A percentile compares a stretch with the other conserved stretches of the same genome.
Conservation (phyloP, 2,888 invertebrate species). For the Sipha maydis region DNA sequence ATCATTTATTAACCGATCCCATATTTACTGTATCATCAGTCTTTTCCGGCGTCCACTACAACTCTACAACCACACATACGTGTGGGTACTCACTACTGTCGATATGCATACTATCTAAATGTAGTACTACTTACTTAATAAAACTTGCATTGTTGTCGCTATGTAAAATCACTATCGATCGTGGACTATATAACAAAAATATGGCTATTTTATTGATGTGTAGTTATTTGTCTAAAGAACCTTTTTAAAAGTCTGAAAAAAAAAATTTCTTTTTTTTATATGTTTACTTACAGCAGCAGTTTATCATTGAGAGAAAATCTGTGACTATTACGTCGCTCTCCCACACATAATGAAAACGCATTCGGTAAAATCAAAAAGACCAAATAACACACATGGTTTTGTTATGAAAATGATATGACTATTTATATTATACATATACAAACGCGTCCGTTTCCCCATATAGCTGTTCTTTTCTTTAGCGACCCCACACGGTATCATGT, state of each 20-base stretch:
- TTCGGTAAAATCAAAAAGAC: slow-evolving; percentile 56
- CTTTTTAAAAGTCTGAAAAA: neutral
- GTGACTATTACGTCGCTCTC: slow-evolving; percentile 4
- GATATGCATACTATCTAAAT: too few relatives aligned
- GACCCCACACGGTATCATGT: slow-evolving; percentile 60
- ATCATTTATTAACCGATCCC: slow-evolving; percentile 32
- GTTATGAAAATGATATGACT: slow-evolving; percentile 52
- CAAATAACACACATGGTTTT: slow-evolving; percentile 50
- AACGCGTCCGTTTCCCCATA: slow-evolving; percentile 9
- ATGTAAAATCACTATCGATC: slow-evolving; percentile 30
- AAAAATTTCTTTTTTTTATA: neutral
- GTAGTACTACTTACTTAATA: too few relatives aligned
- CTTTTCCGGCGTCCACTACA: slow-evolving; percentile 17
- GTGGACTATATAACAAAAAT: slow-evolving; percentile 3
- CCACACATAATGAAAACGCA: slow-evolving; percentile 35
- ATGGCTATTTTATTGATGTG: neutral
- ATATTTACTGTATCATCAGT: slow-evolving; percentile 40
- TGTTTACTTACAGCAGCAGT: neutral
- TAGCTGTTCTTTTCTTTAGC: slow-evolving; percentile 30
- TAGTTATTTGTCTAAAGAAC: neutral
- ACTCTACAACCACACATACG: neutral
- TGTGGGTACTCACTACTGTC: neutral
- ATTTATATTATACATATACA: neutral
- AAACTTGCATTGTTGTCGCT: slow-evolving; percentile 1
- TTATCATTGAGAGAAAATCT: neutral